Percentiles rank a stretch among this genome's conserved stretches.
Evolutionary conservation across 2,888 invertebrate species (phyloP).

Genomic region (Heliconius charithonia): DNA sequence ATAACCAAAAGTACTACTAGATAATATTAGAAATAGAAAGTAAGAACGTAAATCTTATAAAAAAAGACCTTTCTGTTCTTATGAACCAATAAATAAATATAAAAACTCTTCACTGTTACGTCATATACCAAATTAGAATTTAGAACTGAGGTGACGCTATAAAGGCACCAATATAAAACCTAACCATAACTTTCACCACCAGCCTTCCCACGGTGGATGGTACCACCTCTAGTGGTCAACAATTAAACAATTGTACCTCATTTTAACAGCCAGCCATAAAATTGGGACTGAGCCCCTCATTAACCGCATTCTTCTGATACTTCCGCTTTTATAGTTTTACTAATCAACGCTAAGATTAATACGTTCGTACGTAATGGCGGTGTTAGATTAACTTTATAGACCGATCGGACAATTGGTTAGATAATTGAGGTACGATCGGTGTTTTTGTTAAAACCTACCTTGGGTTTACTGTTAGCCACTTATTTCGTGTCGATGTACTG

Average conservation of each 20-base stretch:
- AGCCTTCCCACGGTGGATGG: conserved; percentile 80
- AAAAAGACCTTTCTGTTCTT: background rate
- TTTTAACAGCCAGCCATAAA: conserved; percentile 81
- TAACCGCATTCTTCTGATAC: conserved; percentile 83
- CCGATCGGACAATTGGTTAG: conserved; percentile 79
- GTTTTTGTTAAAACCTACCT: conserved; percentile 58
- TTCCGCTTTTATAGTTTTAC: conserved; percentile 84
- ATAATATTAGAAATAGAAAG: background rate
- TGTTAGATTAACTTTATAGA: conserved; percentile 81
- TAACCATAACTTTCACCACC: conserved; percentile 77
- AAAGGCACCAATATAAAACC: conserved; percentile 57
- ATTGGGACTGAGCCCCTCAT: conserved; percentile 80
- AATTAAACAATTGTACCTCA: conserved; percentile 83
- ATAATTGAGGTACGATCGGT: conserved; percentile 74
- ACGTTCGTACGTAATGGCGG: conserved; percentile 78
- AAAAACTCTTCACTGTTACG: conserved; percentile 77
- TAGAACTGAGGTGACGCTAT: conserved; percentile 73
- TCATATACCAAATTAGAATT: conserved; percentile 61
- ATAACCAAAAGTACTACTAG: too few species aligned
- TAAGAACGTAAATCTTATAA: background rate
- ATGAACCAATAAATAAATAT: conserved; percentile 59
- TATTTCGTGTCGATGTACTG: conserved; percentile 23
- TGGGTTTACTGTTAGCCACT: conserved; percentile 66
- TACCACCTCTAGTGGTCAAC: conserved; percentile 74
- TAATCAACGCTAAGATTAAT: conserved; percentile 83